Conservation (phyloP, 2,797 vertebrate genomes). For the Xiphorhynchus erythropygius region DNA sequence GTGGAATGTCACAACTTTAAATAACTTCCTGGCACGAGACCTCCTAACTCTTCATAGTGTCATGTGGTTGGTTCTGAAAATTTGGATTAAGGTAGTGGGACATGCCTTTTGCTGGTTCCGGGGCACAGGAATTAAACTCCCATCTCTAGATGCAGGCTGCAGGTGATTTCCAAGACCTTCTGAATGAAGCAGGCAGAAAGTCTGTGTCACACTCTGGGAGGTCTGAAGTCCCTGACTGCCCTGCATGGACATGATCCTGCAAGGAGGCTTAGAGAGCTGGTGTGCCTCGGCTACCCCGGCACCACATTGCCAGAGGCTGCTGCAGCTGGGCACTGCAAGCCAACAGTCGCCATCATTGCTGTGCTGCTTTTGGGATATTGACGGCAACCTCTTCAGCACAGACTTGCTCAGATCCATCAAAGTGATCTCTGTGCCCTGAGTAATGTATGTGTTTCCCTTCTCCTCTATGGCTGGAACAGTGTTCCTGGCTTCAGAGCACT, state of each 20-base stretch:
- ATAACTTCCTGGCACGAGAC: neutral
- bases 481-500: neutral
- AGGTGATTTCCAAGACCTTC: neutral
- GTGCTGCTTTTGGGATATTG: neutral
- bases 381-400: neutral
- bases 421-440: neutral
- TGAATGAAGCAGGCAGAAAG: neutral
- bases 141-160: neutral
- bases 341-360: neutral
- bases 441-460: neutral
- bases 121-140: neutral
- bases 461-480: neutral
- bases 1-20: neutral
- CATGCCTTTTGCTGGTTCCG: neutral
- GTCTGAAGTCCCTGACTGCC: neutral
- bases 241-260: accelerated
- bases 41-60: neutral
- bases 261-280: neutral
- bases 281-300: neutral
- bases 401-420: neutral
- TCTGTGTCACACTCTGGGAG: neutral
- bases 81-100: neutral
- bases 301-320: accelerated
- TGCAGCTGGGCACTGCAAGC: neutral
- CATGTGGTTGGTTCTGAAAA: neutral